Base-by-base conservation (phyloP, 2,797 vertebrate species). In the Anguilla megastoma region DNA sequence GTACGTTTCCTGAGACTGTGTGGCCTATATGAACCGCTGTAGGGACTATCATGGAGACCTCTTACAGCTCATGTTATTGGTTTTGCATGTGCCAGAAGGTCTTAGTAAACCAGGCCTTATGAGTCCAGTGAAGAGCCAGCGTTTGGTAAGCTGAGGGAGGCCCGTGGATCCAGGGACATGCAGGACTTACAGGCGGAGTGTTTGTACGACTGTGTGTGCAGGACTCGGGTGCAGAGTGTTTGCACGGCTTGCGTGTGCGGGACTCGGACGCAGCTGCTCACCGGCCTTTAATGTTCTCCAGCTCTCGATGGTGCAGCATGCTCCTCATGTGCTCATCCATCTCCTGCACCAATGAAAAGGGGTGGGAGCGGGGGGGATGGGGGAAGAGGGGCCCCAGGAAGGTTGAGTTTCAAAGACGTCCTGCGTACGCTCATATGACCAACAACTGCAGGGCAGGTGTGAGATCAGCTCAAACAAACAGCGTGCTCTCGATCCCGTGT, bases 231-330 rank as follows among this genome's bases (percentile, higher is more conserved):
- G 14, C 58, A 16, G 18, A 3, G 18, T 18, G 58, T 60, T 21
- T 60, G 2, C 1, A 30, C 9, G 66, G 24, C 24, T 6, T 80
- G 76, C 33, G 9, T 30, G 82, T 8, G 33, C 1, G n/a, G 9
- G 50, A 41, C 30, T 76, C 30, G 18, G 41, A 50, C 1, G 2
- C 27, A 36, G 71, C 27, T 21, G 91, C 97, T 95, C 96, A 99
- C 98, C 98, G 97, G 93, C 99, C 99, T 93, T 97, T 99, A 54
- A 99, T 95, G 93, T 98, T 99, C 96, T 99, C 99, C 95, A 99
- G 96, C 91, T 99, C 99, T 84, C 98, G 95, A 94, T 99, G 99
- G 92, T 99, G 99, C 92, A 99, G 96, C 99, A 99, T 99, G 92
- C 98, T 99, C 92, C 98, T 97, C 95, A 98, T 97, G 92, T 99